Evolutionary conservation across 2,113 vertebrate genomes (phyloP).

Genomic region (Glaucidium brasilianum): DNA sequence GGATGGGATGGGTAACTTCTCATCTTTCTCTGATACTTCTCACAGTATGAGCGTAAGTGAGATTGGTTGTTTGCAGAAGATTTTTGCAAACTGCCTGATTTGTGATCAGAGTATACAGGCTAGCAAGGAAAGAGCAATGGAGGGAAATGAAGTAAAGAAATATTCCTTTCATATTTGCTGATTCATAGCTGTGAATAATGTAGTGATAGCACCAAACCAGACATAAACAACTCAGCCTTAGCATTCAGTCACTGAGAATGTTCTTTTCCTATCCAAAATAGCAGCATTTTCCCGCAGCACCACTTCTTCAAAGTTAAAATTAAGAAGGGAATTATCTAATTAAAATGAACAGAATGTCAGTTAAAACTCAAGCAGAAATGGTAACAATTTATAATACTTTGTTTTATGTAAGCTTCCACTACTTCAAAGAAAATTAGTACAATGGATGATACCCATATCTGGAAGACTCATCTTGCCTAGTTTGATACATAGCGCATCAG

Average conservation of each 20-base stretch:
- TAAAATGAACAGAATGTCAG: neutral
- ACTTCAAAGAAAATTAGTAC: neutral
- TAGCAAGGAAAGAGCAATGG: slow-evolving; percentile 47
- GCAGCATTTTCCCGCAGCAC: slow-evolving; percentile 6
- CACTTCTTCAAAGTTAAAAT: neutral
- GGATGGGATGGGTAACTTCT: slow-evolving; percentile 4
- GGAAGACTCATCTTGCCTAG: neutral
- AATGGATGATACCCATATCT: neutral
- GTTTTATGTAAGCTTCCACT: neutral
- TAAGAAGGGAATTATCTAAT: neutral
- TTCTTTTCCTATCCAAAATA: slow-evolving; percentile 43
- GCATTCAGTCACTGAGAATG: neutral
- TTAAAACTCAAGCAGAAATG: neutral
- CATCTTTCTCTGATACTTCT: slow-evolving; percentile 1
- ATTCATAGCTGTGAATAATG: slow-evolving; percentile 67
- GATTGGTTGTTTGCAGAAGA: slow-evolving; percentile 46
- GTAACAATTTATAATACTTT: neutral
- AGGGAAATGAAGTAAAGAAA: slow-evolving; percentile 59
- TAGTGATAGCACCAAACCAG: slow-evolving; percentile 29
- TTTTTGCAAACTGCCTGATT: slow-evolving; percentile 51
- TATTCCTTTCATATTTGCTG: slow-evolving; percentile 68
- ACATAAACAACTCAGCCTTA: slow-evolving; percentile 27
- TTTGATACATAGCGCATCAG: fast-evolving
- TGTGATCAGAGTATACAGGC: slow-evolving; percentile 30
- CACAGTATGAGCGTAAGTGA: neutral